A percentile compares a stretch with the other conserved stretches of the same genome.
phyloP scores from a whole-genome alignment of 2,797 vertebrate species.

The Protosalanx chinensis region DNA sequence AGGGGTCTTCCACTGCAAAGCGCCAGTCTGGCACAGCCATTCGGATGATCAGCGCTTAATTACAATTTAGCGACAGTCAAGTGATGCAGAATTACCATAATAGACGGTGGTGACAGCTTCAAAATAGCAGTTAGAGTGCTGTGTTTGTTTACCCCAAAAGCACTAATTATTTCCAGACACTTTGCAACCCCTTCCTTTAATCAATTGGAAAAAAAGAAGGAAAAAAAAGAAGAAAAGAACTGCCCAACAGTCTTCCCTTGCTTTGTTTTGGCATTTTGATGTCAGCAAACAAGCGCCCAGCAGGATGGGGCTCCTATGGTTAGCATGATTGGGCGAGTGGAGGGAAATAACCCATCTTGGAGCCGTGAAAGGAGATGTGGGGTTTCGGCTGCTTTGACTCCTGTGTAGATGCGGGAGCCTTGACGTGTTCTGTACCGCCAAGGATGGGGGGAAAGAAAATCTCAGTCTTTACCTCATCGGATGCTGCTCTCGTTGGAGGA shows the following conservation, averaged over 20 bases:
- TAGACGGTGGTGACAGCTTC: slow-evolving; percentile 40
- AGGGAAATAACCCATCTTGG: slow-evolving; percentile 32
- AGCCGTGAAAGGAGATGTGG: slow-evolving; percentile 48
- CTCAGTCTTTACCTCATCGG: slow-evolving; percentile 45
- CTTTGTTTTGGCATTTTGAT: slow-evolving; percentile 39
- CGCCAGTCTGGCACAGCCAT: slow-evolving; percentile 30
- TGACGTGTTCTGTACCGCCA: too few relatives aligned
- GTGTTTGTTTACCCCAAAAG: slow-evolving; percentile 63
- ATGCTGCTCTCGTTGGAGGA: slow-evolving; percentile 55
- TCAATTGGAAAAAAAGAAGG: slow-evolving; percentile 32
- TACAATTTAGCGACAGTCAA: slow-evolving; percentile 54
- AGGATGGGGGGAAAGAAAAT: slow-evolving; percentile 36
- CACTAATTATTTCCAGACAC: slow-evolving; percentile 60
- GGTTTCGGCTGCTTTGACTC: slow-evolving; percentile 15
- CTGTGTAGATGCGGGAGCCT: too few relatives aligned
- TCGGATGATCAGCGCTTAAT: slow-evolving; percentile 51
- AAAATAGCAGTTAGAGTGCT: slow-evolving; percentile 44
- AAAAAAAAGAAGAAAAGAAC: slow-evolving; percentile 21
- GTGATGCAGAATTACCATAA: slow-evolving; percentile 49
- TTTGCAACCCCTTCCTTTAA: slow-evolving; percentile 12
- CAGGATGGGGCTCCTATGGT: slow-evolving; percentile 27
- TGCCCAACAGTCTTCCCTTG: slow-evolving; percentile 19
- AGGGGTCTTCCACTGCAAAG: slow-evolving; percentile 32
- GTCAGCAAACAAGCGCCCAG: slow-evolving; percentile 22
- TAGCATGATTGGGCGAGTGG: slow-evolving; percentile 35